Conservation (phyloP, 2,888 invertebrate species). For the Tipula confusa region DNA sequence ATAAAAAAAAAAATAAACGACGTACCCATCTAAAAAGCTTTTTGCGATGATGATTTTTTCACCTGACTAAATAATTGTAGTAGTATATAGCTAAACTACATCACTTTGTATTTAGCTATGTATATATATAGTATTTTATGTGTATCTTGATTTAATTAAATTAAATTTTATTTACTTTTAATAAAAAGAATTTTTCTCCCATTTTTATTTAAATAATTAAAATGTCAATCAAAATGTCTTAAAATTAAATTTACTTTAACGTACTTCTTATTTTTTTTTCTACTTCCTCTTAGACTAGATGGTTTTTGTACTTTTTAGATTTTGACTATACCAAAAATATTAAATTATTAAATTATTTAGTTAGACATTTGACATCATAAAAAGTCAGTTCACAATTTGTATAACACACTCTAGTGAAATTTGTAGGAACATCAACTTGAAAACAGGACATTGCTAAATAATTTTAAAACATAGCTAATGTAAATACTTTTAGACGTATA, state of each 20-base stretch:
- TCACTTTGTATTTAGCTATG: no score
- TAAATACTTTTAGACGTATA: no score
- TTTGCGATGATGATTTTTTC: background rate
- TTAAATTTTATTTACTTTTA: background rate
- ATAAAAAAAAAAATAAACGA: background rate
- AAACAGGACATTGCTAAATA: background rate
- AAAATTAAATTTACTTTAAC: conserved; percentile 6
- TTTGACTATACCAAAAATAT: background rate
- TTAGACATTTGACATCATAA: background rate
- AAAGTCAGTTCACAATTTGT: no score
- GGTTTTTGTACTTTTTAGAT: background rate
- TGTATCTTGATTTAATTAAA: background rate
- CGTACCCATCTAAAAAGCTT: background rate
- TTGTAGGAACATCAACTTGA: background rate
- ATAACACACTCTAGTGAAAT: background rate
- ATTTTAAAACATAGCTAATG: no score
- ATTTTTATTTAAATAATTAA: conserved; percentile 8
- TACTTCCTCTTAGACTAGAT: background rate
- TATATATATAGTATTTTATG: background rate
- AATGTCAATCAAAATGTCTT: conserved; percentile 25
- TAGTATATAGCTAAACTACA: background rate
- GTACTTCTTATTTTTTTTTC: background rate
- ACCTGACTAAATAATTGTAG: background rate
- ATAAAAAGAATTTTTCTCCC: background rate
- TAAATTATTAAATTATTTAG: background rate